phyloP scores from a whole-genome alignment of 2,113 vertebrate species.

The Onychorhynchus coronatus region DNA sequence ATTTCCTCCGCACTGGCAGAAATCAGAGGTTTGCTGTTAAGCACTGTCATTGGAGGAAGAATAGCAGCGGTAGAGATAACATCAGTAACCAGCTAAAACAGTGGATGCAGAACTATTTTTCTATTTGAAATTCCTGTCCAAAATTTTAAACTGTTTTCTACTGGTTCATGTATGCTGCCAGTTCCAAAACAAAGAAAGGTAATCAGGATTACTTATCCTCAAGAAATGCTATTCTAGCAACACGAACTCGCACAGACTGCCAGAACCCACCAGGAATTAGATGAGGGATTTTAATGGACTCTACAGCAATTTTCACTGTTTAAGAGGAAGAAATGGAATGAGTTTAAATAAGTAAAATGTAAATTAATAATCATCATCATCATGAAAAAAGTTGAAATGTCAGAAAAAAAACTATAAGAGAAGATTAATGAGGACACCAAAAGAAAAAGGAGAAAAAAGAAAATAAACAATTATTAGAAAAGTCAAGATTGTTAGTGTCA shows the following conservation, averaged over 20 bases:
- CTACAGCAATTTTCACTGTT: constrained; percentile 16
- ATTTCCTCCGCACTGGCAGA: neutral
- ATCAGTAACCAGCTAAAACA: neutral
- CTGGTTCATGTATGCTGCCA: neutral
- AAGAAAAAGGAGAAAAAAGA: neutral
- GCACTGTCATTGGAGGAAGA: neutral
- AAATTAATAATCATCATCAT: constrained; percentile 35
- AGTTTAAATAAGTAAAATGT: constrained; percentile 39
- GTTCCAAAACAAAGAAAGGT: neutral
- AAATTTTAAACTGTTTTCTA: neutral
- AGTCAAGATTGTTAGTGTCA: constrained; percentile 21
- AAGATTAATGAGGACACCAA: constrained; percentile 35
- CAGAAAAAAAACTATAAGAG: neutral
- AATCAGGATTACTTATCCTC: neutral
- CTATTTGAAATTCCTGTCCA: neutral
- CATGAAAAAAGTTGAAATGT: neutral
- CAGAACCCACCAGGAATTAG: constrained; percentile 37
- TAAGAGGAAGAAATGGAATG: neutral
- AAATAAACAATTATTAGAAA: constrained; percentile 52
- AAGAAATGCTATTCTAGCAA: neutral
- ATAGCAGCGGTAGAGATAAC: neutral
- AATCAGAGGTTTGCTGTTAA: neutral
- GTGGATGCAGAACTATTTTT: neutral
- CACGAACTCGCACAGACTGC: neutral
- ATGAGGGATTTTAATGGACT: constrained; percentile 39